Base-by-base conservation (phyloP, 2,888 invertebrate species). In the Polymixis flavicincta region DNA sequence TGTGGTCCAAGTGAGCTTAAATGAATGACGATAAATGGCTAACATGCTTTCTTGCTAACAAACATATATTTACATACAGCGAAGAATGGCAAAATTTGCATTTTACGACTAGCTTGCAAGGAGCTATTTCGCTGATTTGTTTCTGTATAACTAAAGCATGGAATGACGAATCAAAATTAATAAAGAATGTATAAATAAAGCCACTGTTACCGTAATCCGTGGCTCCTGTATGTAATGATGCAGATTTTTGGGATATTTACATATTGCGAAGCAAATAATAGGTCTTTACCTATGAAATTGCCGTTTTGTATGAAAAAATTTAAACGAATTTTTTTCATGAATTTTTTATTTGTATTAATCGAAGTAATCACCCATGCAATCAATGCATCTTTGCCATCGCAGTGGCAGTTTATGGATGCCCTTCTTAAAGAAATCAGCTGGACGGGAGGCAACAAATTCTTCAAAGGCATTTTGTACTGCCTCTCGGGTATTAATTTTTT, bases 21-120 rank as follows among this genome's bases (percentile, higher is more conserved):
- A 22, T 9, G 0, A 19, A 17, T 9, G 0, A 14, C 37, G 0
- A 57, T 1, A 8, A 55, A 45, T 59, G 9, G 54, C 32, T 67
- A 61, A 60, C 13, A 55, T 64, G 65, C 73, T 78, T 72, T 55
- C 8, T 66, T 48, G 50, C 65, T 78, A 59, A 67, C 13, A 55
- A 5, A 37, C 37, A 37, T 37, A 37, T 37, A 61, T 28, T 25
- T 48, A 17, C 13, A 25, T 63, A 55, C 64, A 64, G 54, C 74
- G 19, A 68, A 52, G n/a, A 32, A 67, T 59, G 13, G 13, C 1
- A 25, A 42, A 57, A 57, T 5, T 37, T 50, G 2, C 13, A 45
- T 76, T 59, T 45, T 22, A 19, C 11, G 0, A 45, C 8, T 17
- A 73, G 55, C 28, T 59, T 70, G 8, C 19, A 17, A 25, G 5